A percentile compares a stretch with the other conserved stretches of the same genome.
These are phyloP conservation scores for Linnaemya tessellans DNA, from an alignment of 2,888 invertebrate species.

Conservation along the genomic window DNA sequence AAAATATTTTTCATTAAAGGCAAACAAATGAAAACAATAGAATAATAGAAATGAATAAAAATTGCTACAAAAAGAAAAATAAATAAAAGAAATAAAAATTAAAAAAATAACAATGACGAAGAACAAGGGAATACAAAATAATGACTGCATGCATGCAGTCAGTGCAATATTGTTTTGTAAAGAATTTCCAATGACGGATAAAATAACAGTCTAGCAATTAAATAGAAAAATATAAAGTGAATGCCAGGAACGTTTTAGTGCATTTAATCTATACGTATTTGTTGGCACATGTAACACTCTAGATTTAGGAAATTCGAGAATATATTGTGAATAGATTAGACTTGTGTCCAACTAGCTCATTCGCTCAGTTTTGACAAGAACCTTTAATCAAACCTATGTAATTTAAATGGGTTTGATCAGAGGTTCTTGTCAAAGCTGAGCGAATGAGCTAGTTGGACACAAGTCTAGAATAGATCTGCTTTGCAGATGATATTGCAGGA, in stretches of 20 bases:
- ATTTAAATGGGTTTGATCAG: too few relatives aligned
- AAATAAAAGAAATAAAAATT: constrained; percentile 11
- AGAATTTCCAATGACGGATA: not conserved
- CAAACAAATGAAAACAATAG: constrained; percentile 62
- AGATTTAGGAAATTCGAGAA: not conserved
- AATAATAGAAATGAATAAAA: constrained; percentile 44
- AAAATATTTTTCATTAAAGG: constrained; percentile 55
- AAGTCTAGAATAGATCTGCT: too few relatives aligned
- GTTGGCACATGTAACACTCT: not conserved
- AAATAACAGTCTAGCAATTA: constrained; percentile 32
- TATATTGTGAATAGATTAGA: too few relatives aligned
- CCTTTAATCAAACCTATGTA: too few relatives aligned
- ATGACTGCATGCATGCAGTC: constrained; percentile 41
- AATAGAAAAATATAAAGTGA: not conserved
- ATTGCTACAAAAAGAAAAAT: too few relatives aligned
- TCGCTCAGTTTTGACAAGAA: too few relatives aligned
- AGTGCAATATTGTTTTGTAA: constrained; percentile 2
- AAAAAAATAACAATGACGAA: constrained; percentile 13
- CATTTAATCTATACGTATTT: not conserved
- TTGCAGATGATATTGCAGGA: too few relatives aligned
- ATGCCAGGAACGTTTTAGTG: not conserved
- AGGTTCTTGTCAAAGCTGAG: too few relatives aligned
- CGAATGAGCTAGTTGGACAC: too few relatives aligned
- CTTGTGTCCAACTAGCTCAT: too few relatives aligned
- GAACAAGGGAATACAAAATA: constrained; percentile 58